Evolutionary conservation across 35 echinoderm and acorn worm genomes (phyloP).

Genomic region (Hemicentrotus pulcherrimus): DNA sequence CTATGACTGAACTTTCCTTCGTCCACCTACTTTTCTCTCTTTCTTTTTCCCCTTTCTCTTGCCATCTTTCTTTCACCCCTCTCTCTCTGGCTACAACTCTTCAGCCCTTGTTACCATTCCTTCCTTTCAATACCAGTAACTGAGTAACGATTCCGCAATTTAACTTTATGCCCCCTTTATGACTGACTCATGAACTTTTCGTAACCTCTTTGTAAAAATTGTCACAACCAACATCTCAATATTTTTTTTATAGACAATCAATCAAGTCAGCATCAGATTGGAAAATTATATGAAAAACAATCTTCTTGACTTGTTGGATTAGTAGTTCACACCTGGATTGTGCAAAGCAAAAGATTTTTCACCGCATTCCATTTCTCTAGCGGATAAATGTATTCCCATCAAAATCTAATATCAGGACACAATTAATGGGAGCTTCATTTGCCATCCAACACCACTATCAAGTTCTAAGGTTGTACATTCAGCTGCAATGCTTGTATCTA

Average conservation of each 20-base stretch:
- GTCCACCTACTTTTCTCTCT: not conserved
- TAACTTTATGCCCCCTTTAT: not conserved
- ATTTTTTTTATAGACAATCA: not conserved
- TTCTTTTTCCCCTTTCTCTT: not conserved
- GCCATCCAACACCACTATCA: conserved; percentile 29
- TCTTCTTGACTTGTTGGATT: not conserved
- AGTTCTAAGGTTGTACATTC: conserved; percentile 25
- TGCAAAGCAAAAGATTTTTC: not conserved
- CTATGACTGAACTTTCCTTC: too few relatives aligned
- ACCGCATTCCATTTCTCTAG: not conserved
- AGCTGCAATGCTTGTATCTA: conserved; percentile 34
- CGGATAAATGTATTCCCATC: not conserved
- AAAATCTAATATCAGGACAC: not conserved
- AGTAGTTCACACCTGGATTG: not conserved
- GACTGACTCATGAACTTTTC: not conserved
- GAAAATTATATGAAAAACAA: not conserved
- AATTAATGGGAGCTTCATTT: not conserved
- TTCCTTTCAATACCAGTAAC: not conserved
- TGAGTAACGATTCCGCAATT: not conserved
- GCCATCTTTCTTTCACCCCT: not conserved
- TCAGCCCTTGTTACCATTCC: not conserved
- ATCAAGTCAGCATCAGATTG: not conserved
- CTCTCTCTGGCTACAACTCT: not conserved
- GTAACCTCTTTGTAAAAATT: not conserved
- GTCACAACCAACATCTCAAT: not conserved